A percentile compares a stretch with the other conserved stretches of the same genome.
These are phyloP conservation scores for Halcyon leucocephala DNA, from an alignment of 2,797 vertebrate genomes.

Conservation along the genomic window DNA sequence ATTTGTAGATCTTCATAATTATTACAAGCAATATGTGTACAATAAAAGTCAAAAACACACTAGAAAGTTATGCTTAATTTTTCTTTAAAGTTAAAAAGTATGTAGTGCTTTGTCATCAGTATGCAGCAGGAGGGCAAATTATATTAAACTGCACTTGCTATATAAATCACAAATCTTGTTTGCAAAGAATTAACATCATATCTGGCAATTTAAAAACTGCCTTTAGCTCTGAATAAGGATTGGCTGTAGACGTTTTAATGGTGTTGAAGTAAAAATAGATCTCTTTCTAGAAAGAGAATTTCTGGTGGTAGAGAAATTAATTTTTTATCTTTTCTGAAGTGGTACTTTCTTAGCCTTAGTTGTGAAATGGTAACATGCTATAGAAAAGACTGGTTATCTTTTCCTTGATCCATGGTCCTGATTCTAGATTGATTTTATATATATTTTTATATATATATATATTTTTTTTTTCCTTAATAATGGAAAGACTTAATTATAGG, in stretches of 20 bases:
- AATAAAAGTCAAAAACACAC: constrained; percentile 53
- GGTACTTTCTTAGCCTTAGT: not conserved
- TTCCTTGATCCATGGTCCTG: not conserved
- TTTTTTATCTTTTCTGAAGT: not conserved
- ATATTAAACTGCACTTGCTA: constrained; percentile 55
- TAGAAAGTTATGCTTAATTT: constrained; percentile 47
- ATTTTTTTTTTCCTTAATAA: not conserved
- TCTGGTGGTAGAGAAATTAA: constrained; percentile 1
- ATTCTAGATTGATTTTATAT: not conserved
- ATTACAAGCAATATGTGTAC: constrained; percentile 4
- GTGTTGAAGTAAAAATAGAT: constrained; percentile 64
- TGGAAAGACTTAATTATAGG: not conserved
- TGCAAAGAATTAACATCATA: constrained; percentile 65
- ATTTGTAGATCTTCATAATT: constrained; percentile 3
- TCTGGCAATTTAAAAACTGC: constrained; percentile 74
- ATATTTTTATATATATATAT: too few relatives aligned
- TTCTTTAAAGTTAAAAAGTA: constrained; percentile 50
- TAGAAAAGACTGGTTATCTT: not conserved
- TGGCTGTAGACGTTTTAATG: constrained; percentile 61
- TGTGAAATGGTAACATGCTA: not conserved
- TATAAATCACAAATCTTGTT: constrained; percentile 76
- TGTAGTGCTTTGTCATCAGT: constrained; percentile 67
- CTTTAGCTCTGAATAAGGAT: constrained; percentile 62
- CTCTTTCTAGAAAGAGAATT: constrained; percentile 5
- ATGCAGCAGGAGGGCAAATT: constrained; percentile 68